Base-by-base conservation (phyloP, 2,113 vertebrate genomes). In the Podilymbus podiceps region DNA sequence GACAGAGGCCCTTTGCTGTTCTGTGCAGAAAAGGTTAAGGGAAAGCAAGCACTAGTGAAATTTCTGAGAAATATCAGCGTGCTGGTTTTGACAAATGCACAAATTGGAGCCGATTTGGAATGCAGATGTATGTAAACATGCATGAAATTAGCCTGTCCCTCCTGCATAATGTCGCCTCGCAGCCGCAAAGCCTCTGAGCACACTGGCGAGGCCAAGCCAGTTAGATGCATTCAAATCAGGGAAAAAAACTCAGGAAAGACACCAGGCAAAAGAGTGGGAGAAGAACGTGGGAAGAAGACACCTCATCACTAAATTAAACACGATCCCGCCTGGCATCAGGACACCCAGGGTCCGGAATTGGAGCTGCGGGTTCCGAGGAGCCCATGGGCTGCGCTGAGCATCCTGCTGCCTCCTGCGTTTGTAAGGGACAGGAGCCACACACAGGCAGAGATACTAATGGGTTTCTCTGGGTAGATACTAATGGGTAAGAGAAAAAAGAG, bases 81-180 rank as follows among this genome's bases (percentile, higher is more conserved):
- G 94, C 87, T 95, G 93, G 55, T 92, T 97, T 85, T 94, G 90
- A 97, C 95, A 97, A 97, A 95, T 77, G 95, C 91, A 76, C 95
- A 96, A 95, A 97, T 96, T 96, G 84, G 88, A 95, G 92, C 59
- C 0, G 7, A 87, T 93, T 86, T 79, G 82, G 90, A 91, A 98
- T 97, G 96, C 93, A 97, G 96, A 97, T 96, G 62, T 97, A 96
- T 94, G 96, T 97, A 98, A 96, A 96, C 97, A 95, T 1, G 69
- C 88, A 82, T 90, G 72, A 90, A 97, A 97, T 97, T 95, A 97
- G 96, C 95, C 62, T 8, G 46, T 74, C 78, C 88, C 77, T 97
- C 81, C 81, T 91, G 95, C 85, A 97, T 95, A 96, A 96, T 95
- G 85, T 60, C 0, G 0, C 95, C 89, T 94, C 0, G 0, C 81